Evolutionary conservation across 1,140 invertebrate species (phyloP), one percentile per base, ranked within the genome.

Genomic region (Plodia interpunctella): DNA sequence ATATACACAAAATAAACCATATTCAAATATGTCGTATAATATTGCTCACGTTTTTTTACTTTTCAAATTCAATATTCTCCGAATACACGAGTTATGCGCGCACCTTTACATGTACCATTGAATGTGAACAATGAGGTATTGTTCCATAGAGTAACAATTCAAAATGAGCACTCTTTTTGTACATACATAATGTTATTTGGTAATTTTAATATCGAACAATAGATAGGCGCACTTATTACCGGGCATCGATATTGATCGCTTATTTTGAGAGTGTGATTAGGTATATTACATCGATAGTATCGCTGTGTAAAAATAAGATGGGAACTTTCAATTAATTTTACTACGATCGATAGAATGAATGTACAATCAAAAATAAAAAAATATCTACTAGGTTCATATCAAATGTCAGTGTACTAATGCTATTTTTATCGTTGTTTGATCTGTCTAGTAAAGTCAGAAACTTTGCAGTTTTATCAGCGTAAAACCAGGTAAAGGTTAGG

Each of bases 121-220:
- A 74, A 79, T 70, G 57, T 81, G 80, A 85, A 85, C 82, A 85
- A 85, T 85, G 68, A 67, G 59, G 68, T 66, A 84, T 84, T 83
- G 81, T 84, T 81, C 72, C 66, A 68, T 69, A 65, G 65, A 61
- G 61, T 66, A 54, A 62, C 58, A 61, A 61, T 62, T 62, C 66
- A 74, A 72, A 73, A 57, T 66, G 57, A 65, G 49, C 25, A 30
- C 68, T 74, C 72, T 67, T 72, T 73, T 70, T 73, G 64, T 70
- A 67, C 20, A 64, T 69, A 64, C 65, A 74, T 60, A 60, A 65
- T 63, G 49, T 73, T 75, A 68, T 78, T 73, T 70, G 63, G 68
- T 68, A 71, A 75, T 70, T 75, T 73, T 70, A 72, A 65, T 64
- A 65, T 58, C 58, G 75, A 78, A 80, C 77, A 82, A 82, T 82